phyloP scores from a whole-genome alignment of 1,140 invertebrate species.

The Pemphigus obesinymphae region DNA sequence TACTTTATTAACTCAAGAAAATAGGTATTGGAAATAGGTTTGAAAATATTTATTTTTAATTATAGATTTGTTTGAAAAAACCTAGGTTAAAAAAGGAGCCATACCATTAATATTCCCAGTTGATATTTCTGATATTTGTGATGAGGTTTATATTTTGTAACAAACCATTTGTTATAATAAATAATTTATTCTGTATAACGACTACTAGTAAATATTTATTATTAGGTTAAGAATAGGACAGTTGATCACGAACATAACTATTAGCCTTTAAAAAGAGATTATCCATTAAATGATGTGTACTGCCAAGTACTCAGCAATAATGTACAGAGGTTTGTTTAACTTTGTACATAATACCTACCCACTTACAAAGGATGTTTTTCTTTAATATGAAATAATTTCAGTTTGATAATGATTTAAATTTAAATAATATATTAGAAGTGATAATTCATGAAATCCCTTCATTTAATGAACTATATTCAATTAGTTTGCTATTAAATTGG shows the following conservation, averaged over 20 bases:
- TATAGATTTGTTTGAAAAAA: no score
- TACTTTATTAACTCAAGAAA: no score
- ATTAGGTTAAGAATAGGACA: background rate
- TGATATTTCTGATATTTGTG: no score
- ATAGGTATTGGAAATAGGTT: no score
- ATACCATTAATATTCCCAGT: background rate
- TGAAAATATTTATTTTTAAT: no score
- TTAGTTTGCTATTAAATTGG: background rate
- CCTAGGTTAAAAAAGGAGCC: background rate
- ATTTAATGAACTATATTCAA: background rate
- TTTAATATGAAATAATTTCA: background rate
- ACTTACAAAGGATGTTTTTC: no score
- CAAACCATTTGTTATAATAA: no score
- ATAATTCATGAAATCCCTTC: background rate
- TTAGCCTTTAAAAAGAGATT: background rate
- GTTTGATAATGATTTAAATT: background rate
- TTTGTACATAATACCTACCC: no score
- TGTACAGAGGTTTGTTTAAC: background rate
- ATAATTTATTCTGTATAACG: no score
- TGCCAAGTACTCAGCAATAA: background rate
- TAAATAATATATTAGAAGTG: background rate
- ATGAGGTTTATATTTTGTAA: no score
- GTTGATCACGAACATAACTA: background rate
- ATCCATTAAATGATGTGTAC: background rate
- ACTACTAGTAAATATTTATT: background rate